Evolutionary conservation across 1,140 invertebrate species (phyloP).

Genomic region (Ostrea edulis): DNA sequence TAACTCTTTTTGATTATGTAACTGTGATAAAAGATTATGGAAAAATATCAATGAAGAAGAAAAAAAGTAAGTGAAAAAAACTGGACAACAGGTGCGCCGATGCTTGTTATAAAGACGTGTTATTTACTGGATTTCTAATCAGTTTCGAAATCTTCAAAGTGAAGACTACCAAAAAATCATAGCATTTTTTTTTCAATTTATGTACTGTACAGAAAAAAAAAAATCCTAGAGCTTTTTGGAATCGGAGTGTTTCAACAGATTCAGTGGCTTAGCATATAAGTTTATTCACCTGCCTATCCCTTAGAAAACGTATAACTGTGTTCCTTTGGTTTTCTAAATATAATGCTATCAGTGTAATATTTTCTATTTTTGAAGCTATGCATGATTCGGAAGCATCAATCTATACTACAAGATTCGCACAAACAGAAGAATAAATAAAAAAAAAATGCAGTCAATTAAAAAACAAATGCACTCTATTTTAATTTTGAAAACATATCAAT

Average conservation of each 20-base stretch:
- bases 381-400: background rate
- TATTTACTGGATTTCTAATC: conserved; percentile 11
- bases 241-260: background rate
- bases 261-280: background rate
- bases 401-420: background rate
- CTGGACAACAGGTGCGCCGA: background rate
- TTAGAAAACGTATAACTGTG: background rate
- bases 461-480: background rate
- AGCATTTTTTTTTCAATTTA: background rate
- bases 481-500: too few species aligned
- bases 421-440: background rate
- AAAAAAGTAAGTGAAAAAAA: background rate
- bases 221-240: background rate
- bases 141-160: background rate
- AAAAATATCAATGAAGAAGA: background rate
- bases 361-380: background rate
- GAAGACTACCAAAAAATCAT: background rate
- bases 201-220: background rate
- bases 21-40: conserved; percentile 22
- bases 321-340: conserved; percentile 24
- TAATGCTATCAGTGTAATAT: background rate
- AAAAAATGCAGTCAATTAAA: background rate
- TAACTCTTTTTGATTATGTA: background rate
- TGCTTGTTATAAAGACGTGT: background rate
- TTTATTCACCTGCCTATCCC: background rate